Evolutionary conservation across 2,113 vertebrate genomes (phyloP).

Genomic region (Siphamia tubifer): DNA sequence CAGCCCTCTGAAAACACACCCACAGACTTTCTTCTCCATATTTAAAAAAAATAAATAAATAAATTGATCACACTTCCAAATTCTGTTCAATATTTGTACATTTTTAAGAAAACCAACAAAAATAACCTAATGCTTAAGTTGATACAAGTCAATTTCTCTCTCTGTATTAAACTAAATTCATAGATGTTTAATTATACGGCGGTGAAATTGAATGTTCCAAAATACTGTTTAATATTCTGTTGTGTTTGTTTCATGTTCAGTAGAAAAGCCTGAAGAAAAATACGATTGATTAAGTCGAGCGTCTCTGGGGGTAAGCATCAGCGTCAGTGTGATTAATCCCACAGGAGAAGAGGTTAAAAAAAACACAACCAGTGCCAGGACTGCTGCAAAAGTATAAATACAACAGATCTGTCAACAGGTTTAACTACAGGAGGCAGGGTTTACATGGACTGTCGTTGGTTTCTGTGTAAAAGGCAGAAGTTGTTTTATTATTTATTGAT

Average conservation of each 20-base stretch:
- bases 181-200: neutral
- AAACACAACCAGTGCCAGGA: constrained; percentile 3
- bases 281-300: constrained; percentile 27
- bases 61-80: neutral
- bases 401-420: no score
- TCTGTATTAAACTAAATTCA: no score
- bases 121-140: neutral
- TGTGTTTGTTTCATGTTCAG: constrained; percentile 1
- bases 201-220: neutral
- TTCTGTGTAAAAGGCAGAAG: no score
- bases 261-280: constrained; percentile 17
- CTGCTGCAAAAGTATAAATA: no score
- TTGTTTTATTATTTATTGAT: no score
- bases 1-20: no score
- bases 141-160: neutral
- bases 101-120: neutral
- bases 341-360: constrained; percentile 19
- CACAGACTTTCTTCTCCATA: no score
- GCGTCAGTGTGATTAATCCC: constrained; percentile 42
- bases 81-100: neutral
- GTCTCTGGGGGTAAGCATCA: constrained; percentile 35
- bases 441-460: no score
- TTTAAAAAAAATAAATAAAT: no score
- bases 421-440: no score
- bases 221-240: neutral